phyloP scores from a whole-genome alignment of 2,797 vertebrate genomes.

The Cossypha caffra region DNA sequence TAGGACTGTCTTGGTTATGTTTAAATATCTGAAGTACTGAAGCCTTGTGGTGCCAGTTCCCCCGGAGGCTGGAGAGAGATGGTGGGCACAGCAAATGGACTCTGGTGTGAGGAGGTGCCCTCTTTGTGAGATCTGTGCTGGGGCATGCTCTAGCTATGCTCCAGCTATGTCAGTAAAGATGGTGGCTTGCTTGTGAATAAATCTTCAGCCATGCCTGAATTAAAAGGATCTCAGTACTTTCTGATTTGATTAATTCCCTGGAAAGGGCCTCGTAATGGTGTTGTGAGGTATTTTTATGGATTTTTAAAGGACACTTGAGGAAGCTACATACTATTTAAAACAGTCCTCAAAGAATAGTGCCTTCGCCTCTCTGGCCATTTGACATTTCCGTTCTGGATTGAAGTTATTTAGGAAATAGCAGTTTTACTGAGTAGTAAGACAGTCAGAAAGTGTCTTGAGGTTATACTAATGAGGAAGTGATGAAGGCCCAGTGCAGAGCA shows the following conservation, averaged over 20 bases:
- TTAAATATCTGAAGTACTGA: not conserved
- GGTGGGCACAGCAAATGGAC: fast-evolving
- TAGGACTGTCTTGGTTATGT: not conserved
- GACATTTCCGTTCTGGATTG: not conserved
- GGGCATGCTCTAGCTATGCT: not conserved
- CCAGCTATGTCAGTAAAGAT: not conserved
- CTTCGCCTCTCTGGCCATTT: not conserved
- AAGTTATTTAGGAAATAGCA: not conserved
- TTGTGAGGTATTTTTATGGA: not conserved
- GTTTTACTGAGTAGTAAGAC: not conserved
- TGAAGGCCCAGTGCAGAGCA: not conserved
- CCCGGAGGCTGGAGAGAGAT: fast-evolving
- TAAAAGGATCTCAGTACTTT: not conserved
- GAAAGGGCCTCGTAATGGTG: not conserved
- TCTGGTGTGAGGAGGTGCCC: fast-evolving
- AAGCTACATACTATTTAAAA: not conserved
- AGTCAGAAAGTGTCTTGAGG: not conserved
- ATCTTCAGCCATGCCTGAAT: not conserved
- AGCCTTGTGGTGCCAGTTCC: not conserved
- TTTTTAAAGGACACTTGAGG: not conserved
- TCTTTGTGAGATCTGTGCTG: fast-evolving
- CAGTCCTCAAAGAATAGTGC: not conserved
- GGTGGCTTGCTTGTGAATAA: not conserved
- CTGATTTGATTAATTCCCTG: not conserved
- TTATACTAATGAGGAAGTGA: not conserved